Base-by-base conservation (phyloP, 2,888 invertebrate species). In the Octodonta nipae region DNA sequence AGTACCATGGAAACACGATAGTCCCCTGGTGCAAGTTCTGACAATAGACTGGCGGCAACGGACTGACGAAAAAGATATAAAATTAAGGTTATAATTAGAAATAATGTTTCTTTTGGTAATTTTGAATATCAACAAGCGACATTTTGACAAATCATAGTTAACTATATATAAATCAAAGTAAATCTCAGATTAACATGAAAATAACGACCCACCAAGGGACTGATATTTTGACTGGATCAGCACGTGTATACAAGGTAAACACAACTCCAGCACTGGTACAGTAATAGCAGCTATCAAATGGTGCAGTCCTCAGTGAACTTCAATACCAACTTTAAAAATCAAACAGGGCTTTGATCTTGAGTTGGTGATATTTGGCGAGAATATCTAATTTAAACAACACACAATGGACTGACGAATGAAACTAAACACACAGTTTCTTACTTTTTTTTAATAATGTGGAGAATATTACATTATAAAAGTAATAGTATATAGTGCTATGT, bases 371-470 rank as follows among this genome's bases (percentile, higher is more conserved):
- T n/a, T n/a, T n/a, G n/a, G n/a, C 28, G 13, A 3, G 13, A 2
- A 28, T 28, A 13, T 28, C 14, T 13, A 28, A 28, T 28, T 28
- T 14, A 14, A 28, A 28, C 3, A 28, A 13, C 14, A 2, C 28
- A 28, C 15, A 28, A 2, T 6, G 2, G 13, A 28, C 28, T 28
- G 15, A 28, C 28, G 13, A 28, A 28, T 28, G 2, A 28, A 28
- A 28, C 13, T 28, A n/a, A 28, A 28, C 15, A 28, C 28, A 28
- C 12, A 12, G 28, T 28, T 28, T 28, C n/a, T 28, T 28, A 17
- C 8, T 17, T 6, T 17, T 17, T 17, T 17, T 8, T 8, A 17
- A 17, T 8, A 17, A 17, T 8, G 17, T 5, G 5, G 8, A 17
- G 5, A 17, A 17, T 17, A 17, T 17, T 17, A 17, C 8, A 17